Conservation (phyloP, 1,140 invertebrate genomes). For the Ylistrum balloti region DNA sequence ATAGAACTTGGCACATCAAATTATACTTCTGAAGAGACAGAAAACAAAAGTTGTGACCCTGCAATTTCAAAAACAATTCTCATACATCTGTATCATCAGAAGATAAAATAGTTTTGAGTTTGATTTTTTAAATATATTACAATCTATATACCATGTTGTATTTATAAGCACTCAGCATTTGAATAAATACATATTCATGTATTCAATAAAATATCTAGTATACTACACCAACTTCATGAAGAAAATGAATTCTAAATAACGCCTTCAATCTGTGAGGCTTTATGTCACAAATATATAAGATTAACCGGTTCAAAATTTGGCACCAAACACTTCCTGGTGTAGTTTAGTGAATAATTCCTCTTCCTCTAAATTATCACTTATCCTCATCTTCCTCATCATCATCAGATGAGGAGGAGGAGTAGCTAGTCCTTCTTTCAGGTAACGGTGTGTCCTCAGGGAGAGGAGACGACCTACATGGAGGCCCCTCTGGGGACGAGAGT, state of each 20-base stretch:
- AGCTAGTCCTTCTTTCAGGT: neutral
- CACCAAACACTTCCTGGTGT: constrained; percentile 18
- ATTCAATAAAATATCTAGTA: neutral
- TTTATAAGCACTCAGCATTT: neutral
- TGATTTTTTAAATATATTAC: constrained; percentile 17
- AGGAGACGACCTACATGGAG: neutral
- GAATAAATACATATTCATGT: constrained; percentile 15
- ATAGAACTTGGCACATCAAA: constrained; percentile 1
- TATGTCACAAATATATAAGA: neutral
- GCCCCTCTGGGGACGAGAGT: neutral
- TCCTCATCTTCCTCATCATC: neutral
- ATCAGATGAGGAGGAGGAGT: neutral
- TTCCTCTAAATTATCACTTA: neutral
- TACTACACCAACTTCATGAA: neutral
- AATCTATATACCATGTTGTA: neutral
- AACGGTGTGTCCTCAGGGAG: neutral
- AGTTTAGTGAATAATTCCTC: neutral
- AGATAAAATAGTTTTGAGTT: constrained; percentile 20
- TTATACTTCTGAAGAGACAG: neutral
- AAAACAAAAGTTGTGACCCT: constrained; percentile 8
- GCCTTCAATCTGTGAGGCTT: neutral
- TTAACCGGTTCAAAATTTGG: constrained; percentile 2
- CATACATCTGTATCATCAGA: too few relatives aligned
- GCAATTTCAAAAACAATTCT: neutral
- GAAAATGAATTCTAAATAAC: neutral